Conservation (phyloP, 2,888 invertebrate genomes). For the Bibio marci region DNA sequence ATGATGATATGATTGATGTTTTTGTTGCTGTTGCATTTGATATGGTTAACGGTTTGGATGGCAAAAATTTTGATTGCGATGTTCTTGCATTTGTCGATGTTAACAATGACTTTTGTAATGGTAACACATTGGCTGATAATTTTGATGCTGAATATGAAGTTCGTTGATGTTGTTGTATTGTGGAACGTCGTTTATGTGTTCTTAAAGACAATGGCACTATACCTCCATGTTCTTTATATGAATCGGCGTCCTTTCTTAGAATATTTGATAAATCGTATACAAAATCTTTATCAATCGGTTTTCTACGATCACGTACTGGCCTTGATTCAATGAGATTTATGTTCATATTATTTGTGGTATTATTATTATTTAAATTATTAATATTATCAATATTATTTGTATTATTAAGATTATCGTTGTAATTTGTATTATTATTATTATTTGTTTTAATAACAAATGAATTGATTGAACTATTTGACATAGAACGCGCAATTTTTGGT, state of each 20-base stretch:
- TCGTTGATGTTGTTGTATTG: neutral
- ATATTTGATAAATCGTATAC: conserved; percentile 49
- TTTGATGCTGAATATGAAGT: neutral
- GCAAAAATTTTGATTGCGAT: neutral
- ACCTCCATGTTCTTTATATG: neutral
- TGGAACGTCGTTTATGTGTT: neutral
- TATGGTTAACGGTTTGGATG: neutral
- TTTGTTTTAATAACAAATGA: no score
- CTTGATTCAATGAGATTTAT: no score
- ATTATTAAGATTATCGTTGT: no score
- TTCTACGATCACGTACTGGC: conserved; percentile 46
- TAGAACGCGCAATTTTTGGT: no score
- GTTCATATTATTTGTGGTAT: no score
- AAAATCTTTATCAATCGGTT: conserved; percentile 49
- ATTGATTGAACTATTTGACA: no score
- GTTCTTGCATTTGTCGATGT: neutral
- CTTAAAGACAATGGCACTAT: neutral
- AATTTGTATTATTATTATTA: no score
- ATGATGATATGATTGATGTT: neutral
- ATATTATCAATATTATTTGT: no score
- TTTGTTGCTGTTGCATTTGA: neutral
- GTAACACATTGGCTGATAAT: neutral
- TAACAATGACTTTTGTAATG: neutral
- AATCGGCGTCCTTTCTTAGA: conserved; percentile 24
- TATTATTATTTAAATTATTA: no score